These are phyloP conservation scores for Plagodis pulveraria DNA, from an alignment of 2,888 invertebrate species.

Conservation along the genomic window DNA sequence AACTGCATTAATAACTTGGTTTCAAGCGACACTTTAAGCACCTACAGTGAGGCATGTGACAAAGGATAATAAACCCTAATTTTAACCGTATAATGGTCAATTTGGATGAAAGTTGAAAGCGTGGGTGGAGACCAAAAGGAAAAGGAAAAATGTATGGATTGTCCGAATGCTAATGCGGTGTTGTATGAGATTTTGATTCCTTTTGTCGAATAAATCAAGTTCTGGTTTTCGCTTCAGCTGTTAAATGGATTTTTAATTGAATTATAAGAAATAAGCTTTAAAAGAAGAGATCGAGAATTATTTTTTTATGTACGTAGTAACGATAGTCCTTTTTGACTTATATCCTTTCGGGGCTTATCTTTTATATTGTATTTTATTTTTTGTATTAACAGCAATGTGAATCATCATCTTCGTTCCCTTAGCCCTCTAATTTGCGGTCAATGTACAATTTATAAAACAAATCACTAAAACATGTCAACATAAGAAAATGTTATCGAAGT, in stretches of 20 bases:
- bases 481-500: too few relatives aligned
- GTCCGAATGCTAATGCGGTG: slow-evolving; percentile 63
- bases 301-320: neutral
- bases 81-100: slow-evolving; percentile 51
- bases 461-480: too few relatives aligned
- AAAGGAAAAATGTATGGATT: slow-evolving; percentile 63
- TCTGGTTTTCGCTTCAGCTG: neutral
- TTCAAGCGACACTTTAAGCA: slow-evolving; percentile 44
- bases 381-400: too few relatives aligned
- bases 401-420: too few relatives aligned
- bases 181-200: slow-evolving; percentile 24
- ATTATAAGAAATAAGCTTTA: neutral
- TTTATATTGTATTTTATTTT: too few relatives aligned
- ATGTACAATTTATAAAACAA: too few relatives aligned
- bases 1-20: slow-evolving; percentile 43
- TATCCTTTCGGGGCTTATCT: too few relatives aligned
- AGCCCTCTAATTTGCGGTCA: too few relatives aligned
- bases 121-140: slow-evolving; percentile 49
- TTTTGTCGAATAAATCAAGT: slow-evolving; percentile 15
- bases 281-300: neutral
- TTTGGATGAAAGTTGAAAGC: slow-evolving; percentile 38
- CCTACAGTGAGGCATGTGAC: slow-evolving; percentile 59
- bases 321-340: too few relatives aligned
- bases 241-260: neutral
- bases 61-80: slow-evolving; percentile 69